A percentile compares a stretch with the other conserved stretches of the same genome.
phyloP scores from a whole-genome alignment of 2,113 vertebrate genomes.

The Callithrix jacchus region DNA sequence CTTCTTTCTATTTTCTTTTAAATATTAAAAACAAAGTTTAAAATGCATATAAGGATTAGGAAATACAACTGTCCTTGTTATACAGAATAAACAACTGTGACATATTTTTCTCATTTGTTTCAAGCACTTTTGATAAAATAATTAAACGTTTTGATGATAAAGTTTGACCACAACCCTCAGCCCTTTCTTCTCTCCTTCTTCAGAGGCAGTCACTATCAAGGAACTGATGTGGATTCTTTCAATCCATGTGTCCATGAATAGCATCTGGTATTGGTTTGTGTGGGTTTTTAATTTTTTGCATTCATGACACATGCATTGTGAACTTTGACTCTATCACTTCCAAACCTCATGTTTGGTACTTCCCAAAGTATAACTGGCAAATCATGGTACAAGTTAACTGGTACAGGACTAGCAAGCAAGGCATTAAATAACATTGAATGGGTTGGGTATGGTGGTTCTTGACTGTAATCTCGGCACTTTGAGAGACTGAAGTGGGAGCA shows the following conservation, averaged over 20 bases:
- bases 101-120: neutral
- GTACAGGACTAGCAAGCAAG: neutral
- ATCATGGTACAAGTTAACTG: neutral
- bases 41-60: neutral
- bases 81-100: neutral
- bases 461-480: too few relatives aligned
- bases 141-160: neutral
- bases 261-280: neutral
- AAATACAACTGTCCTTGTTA: neutral
- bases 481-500: too few relatives aligned
- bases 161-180: neutral
- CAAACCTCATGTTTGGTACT: neutral
- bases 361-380: neutral
- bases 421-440: neutral
- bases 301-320: neutral
- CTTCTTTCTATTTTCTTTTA: neutral
- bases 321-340: neutral
- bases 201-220: neutral
- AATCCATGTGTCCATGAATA: neutral
- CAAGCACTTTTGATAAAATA: constrained; percentile 27
- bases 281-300: constrained; percentile 18
- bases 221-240: neutral
- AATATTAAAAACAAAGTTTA: neutral
- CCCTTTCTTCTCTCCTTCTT: neutral
- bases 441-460: too few relatives aligned